phyloP scores from a whole-genome alignment of 2,797 vertebrate genomes.

The Squalus acanthias region DNA sequence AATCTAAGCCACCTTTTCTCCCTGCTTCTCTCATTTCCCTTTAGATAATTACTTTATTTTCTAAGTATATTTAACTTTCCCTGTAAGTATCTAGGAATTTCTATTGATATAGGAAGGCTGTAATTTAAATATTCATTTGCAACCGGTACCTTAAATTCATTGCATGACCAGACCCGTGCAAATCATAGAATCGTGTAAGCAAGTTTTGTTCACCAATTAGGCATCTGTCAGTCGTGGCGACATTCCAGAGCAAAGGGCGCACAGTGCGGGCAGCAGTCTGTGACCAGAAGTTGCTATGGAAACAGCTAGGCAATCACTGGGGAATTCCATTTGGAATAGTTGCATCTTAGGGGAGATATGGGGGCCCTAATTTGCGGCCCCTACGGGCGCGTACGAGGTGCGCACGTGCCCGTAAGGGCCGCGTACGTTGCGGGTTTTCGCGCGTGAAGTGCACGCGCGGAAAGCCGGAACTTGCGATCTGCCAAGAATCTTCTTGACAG shows the following conservation, averaged over 20 bases:
- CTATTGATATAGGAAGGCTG: neutral
- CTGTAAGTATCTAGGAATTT: too few species aligned
- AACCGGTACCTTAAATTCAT: neutral
- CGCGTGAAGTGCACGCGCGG: too few species aligned
- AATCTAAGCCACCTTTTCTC: neutral
- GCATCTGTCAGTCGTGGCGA: neutral
- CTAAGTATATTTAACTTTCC: neutral
- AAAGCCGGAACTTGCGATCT: too few species aligned
- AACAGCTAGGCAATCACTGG: neutral
- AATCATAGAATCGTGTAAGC: neutral
- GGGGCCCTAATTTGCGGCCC: too few species aligned
- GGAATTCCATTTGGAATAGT: neutral
- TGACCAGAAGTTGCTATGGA: conserved; percentile 25
- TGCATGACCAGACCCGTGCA: neutral
- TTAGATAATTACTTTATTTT: neutral
- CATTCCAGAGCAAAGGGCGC: neutral
- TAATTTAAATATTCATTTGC: neutral
- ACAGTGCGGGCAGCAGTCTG: neutral
- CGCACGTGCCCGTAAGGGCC: too few species aligned
- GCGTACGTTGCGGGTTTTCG: too few species aligned
- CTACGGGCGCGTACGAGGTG: too few species aligned
- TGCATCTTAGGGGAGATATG: neutral
- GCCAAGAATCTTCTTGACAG: too few species aligned
- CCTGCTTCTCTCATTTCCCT: neutral
- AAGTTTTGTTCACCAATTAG: neutral